Conservation (phyloP, 2,797 vertebrate genomes). For the Hippoglossus hippoglossus region DNA sequence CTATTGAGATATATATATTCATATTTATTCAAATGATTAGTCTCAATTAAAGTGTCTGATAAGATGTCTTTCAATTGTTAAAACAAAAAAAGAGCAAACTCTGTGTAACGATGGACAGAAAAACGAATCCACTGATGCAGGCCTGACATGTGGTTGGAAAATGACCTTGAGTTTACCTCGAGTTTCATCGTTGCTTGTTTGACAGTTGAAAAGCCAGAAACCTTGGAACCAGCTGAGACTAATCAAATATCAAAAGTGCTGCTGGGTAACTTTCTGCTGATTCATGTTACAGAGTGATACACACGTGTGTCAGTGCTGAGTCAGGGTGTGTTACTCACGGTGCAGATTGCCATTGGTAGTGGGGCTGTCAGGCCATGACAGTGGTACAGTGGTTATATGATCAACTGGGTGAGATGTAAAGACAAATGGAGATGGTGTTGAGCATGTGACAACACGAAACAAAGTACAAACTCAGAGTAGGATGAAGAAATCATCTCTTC, state of each 20-base stretch:
- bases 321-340: constrained; percentile 71
- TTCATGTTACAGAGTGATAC: not conserved
- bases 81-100: not conserved
- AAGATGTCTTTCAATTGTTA: not conserved
- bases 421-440: constrained; percentile 56
- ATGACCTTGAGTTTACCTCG: too few species aligned
- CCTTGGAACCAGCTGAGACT: too few species aligned
- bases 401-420: constrained; percentile 69
- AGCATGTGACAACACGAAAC: constrained; percentile 43
- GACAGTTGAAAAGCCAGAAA: too few species aligned
- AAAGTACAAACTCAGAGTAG: not conserved
- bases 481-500: too few species aligned
- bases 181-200: too few species aligned
- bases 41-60: not conserved
- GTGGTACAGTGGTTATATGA: constrained; percentile 66
- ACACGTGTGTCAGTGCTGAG: not conserved
- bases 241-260: not conserved
- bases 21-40: too few species aligned
- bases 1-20: too few species aligned
- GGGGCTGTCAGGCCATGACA: constrained; percentile 75
- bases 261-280: not conserved
- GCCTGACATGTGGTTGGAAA: too few species aligned
- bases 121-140: too few species aligned
- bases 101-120: too few species aligned
- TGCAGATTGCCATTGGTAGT: constrained; percentile 51